Base-by-base conservation (phyloP, 1,140 invertebrate genomes). In the Drosophila tropicalis region DNA sequence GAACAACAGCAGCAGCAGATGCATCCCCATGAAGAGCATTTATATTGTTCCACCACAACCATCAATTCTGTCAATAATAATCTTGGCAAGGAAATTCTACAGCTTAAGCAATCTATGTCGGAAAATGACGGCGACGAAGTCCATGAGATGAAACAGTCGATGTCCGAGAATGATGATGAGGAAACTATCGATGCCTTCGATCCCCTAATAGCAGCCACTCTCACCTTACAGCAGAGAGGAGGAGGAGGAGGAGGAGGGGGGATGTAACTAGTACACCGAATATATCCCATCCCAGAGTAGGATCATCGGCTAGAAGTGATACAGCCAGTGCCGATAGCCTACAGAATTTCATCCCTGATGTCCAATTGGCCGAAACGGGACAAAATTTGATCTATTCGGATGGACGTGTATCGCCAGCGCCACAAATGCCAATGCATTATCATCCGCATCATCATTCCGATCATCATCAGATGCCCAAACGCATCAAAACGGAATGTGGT, bases 121-220 rank as follows among this genome's bases (percentile, higher is more conserved):
- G 89, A 91, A 25, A 89, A 85, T 36, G 89, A 90, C 13, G 89
- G 85, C 22, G 89, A 91, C 66, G 89, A 91, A 56, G 44, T 51
- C 1, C 4, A 76, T 47, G 84, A 91, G 57, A 51, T 91, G 29
- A 91, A 91, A 62, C 80, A 91, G 22, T 91, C 90, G 7, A 65
- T 86, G 13, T 91, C 90, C 10, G 90, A 91, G 29, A 91, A 91
- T 29, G 89, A 91, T 34, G 90, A 91, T 39, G 90, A 91, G 69
- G 90, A 91, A 55, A 91, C 90, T 0, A 91, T 90, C 22, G 90
- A 91, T 62, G 90, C 90, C 19, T 91, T 91, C 22, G 90, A 91
- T 73, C 89, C 89, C 0, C 76, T 72, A 40, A 81, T 91, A 55
- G 68, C 76, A 19, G 75, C 72, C 17, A 71, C 64, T 4, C 29